These are phyloP conservation scores for Chrysolina haemoptera DNA, from an alignment of 2,888 invertebrate species.

Conservation along the genomic window DNA sequence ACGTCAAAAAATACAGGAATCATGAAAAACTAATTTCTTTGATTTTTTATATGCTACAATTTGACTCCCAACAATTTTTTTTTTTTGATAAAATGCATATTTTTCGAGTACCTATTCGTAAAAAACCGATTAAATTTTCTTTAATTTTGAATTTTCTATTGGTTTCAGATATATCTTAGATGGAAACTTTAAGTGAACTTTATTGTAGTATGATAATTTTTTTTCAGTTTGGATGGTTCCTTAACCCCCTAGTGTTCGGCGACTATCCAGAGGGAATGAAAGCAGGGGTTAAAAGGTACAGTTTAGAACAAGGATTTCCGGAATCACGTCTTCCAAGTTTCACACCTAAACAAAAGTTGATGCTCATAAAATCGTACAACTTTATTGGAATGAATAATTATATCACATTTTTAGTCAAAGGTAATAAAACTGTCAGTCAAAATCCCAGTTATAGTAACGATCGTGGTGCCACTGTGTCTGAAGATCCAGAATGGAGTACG, in stretches of 20 bases:
- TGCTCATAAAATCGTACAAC: constrained; percentile 77
- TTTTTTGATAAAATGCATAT: too few species aligned
- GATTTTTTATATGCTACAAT: too few species aligned
- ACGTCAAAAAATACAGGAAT: too few species aligned
- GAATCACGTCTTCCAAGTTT: constrained; percentile 77
- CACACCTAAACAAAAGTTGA: constrained; percentile 73
- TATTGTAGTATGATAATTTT: too few species aligned
- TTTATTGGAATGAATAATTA: constrained; percentile 85
- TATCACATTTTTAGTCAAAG: constrained; percentile 72
- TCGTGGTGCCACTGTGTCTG: constrained; percentile 29
- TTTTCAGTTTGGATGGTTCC: constrained; percentile 48
- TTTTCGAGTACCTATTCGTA: too few species aligned
- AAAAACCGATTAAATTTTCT: too few species aligned
- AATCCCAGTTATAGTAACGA: constrained; percentile 58
- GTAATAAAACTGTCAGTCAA: constrained; percentile 15
- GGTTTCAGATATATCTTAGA: too few species aligned
- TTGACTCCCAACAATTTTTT: too few species aligned
- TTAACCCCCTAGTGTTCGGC: constrained; percentile 76
- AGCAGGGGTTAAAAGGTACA: constrained; percentile 73
- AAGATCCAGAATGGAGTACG: constrained; percentile 58
- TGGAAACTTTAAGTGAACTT: too few species aligned
- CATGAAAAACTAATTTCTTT: too few species aligned
- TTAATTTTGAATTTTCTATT: too few species aligned
- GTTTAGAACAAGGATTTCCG: constrained; percentile 69
- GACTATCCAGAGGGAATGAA: constrained; percentile 80